Evolutionary conservation across 64 coral and sea anemone species (phyloP).

Genomic region (Trachythela sp.): DNA sequence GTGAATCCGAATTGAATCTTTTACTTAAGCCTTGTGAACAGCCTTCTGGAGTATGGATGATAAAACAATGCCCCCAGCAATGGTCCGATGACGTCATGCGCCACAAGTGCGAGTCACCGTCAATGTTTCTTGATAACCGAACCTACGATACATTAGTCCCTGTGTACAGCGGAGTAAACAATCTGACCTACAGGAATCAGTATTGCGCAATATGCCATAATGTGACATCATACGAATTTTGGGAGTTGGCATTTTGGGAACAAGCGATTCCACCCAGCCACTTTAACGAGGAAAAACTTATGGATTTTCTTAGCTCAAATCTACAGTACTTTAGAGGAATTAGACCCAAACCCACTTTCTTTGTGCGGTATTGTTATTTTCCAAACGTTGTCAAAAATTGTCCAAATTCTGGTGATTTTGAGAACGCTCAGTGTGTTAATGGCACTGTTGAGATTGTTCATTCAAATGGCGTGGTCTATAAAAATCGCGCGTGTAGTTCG

Average conservation of each 20-base stretch:
- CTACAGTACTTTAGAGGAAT: neutral
- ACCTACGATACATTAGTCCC: constrained; percentile 10
- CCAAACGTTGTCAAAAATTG: neutral
- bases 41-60: neutral
- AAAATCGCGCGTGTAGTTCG: neutral
- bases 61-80: neutral
- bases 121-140: neutral
- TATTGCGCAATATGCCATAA: constrained; percentile 17
- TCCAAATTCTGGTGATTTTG: neutral
- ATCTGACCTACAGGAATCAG: neutral
- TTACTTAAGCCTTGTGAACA: neutral
- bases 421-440: neutral
- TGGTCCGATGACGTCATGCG: neutral
- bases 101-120: neutral
- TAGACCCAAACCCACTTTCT: neutral
- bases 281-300: neutral
- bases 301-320: neutral
- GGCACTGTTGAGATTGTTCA: neutral
- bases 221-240: constrained; percentile 7
- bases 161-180: neutral
- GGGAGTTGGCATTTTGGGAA: neutral
- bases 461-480: neutral
- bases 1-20: neutral
- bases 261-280: neutral
- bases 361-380: neutral